Evolutionary conservation across 2,888 invertebrate species (phyloP), one percentile per base, ranked within the genome.

Genomic region (Cataglyphis rosenhaueri): DNA sequence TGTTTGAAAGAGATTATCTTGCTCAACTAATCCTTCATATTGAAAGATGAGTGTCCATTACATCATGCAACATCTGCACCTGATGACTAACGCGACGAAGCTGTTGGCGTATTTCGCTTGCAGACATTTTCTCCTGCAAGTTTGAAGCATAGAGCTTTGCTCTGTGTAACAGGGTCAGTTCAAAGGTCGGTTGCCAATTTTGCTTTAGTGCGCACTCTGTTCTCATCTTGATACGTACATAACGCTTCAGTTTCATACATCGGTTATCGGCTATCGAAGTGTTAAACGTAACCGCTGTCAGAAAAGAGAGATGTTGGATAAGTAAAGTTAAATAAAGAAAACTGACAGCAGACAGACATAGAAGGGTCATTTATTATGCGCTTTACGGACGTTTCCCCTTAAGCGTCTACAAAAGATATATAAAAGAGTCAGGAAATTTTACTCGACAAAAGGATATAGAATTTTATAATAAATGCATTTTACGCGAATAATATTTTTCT

Each of bases 131-230:
- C 32, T 32, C 29, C 15, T 32, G 18, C 44, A 44, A 6, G 10
- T 78, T 57, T 78, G 21, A 25, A 57, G 21, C 44, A 70, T 57
- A 29, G 44, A 70, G 59, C 44, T 25, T 25, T 44, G 41, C 10
- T 15, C 32, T n/a, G 38, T 38, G 66, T 29, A 48, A 59, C 44
- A 59, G 59, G 55, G 44, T 59, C 59, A 6, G 62, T 75, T 35
- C 52, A 79, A 79, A 79, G 73, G 44, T 52, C 52, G 52, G 44
- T 61, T 44, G 25, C 59, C 35, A 79, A 79, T 79, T 79, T 79
- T 8, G 59, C 78, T 79, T 71, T 57, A 48, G 59, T 25, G 12
- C 35, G 59, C 78, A 71, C 48, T 78, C 44, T 71, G 59, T 71
- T 59, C 71, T 57, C 71, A 79, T 71, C 59, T 79, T 48, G 71